Base-by-base conservation (phyloP, 2,797 vertebrate genomes). In the Aphelocoma californica region DNA sequence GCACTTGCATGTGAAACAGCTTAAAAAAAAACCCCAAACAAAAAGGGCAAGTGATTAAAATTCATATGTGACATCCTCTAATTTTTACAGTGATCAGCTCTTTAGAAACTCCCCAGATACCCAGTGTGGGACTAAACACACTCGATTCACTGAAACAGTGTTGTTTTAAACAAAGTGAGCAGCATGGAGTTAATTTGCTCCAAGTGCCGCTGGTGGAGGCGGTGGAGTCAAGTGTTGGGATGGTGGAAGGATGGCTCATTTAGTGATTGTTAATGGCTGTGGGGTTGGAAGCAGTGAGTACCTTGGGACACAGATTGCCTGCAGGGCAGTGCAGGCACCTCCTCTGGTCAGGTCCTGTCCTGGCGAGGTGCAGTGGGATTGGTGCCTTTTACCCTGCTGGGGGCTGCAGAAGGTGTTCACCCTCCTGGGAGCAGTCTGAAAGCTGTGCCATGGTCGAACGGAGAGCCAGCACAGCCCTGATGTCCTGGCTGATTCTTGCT, bases 81-180 rank as follows among this genome's bases (percentile, higher is more conserved):
- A 61, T 85, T 95, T 75, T 93, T 57, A 9, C 15, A 3, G 54
- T 72, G 88, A 40, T 71, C 79, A 40, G 42, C 69, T 82, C 71
- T 77, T 87, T 80, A 65, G 47, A 75, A 90, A 50, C 44, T 72
- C 60, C 29, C 4, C 8, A 12, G 29, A 3, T 17, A 16, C 7
- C 7, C 32, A 2, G 18, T 14, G 23, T 61, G 85, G 34, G 34
- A 29, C 29, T n/a, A 8, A 69, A 60, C 2, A 2, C 18, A 1
- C 24, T 79, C 0, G 0, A 14, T 38, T 75, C 34, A 4, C 11
- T 18, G 18, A 31, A 56, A 51, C 18, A 34, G 12, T 19, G 14
- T 16, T 71, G 31, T 24, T 92, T 71, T 10, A 64, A 65, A 64
- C 48, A 77, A 74, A 90, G 74, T 7, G 44, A 56, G 14, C 69